Base-by-base conservation (phyloP, 2,888 invertebrate species). In the Lysandra bellargus region DNA sequence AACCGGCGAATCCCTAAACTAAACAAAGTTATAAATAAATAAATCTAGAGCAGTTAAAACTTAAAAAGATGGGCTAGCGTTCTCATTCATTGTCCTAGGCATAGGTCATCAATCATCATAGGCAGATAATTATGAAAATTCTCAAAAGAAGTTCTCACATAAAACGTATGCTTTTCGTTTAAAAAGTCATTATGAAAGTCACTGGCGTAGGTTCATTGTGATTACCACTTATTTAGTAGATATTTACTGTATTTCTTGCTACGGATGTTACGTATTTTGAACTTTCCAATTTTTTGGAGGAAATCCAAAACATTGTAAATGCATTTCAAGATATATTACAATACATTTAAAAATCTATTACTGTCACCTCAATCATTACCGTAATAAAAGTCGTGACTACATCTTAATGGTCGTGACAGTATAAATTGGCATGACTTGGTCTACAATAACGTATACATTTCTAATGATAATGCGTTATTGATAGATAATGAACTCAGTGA, bases 291-390 rank as follows among this genome's bases (percentile, higher is more conserved):
- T 23, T 44, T 75, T 75, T 75, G 75, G 75, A 75, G 75, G 4
- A 53, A 75, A 49, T 75, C 75, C 75, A 75, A 75, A 49, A 75
- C 75, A 75, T 30, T 75, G 75, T 75, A 49, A 75, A 75, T 75
- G 75, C 75, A 75, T 75, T 49, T 75, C 49, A 75, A 75, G 49
- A 75, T 75, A 75, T 75, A 75, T 75, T 49, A 49, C 49, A 53
- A 49, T 75, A 75, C 49, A 75, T 49, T 75, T 49, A 75, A 75
- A 75, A 75, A 75, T 75, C 49, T 75, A 75, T 75, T 75, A 75
- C 44, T 75, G 75, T n/a, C 75, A 75, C 49, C 49, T 75, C 75
- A 44, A 75, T 75, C 75, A 75, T 75, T 75, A 49, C 12, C 23
- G 44, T n/a, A 75, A 49, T 75, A 75, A 75, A 75, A 49, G 49